Conservation (phyloP, 2,113 vertebrate species). For the Nannobrachium achirus region DNA sequence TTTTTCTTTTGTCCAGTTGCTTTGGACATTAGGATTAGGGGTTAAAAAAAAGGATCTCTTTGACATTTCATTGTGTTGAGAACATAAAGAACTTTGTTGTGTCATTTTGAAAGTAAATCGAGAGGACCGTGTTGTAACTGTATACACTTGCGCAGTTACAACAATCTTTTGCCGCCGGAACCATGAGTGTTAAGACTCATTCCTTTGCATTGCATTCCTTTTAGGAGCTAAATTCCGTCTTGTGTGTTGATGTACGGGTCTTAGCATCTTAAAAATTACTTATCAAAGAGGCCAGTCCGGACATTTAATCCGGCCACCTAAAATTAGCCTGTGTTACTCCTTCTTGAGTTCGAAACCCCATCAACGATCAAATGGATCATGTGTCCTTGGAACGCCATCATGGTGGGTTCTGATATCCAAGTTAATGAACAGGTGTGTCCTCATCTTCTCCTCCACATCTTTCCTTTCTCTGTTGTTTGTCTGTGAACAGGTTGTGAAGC, state of each 20-base stretch:
- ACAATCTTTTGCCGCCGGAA: too few relatives aligned
- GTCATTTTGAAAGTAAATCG: too few relatives aligned
- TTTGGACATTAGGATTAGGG: too few relatives aligned
- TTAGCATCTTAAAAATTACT: slow-evolving; percentile 56
- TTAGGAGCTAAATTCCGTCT: slow-evolving; percentile 28
- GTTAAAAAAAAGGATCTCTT: too few relatives aligned
- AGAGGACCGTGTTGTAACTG: too few relatives aligned
- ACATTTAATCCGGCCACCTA: slow-evolving; percentile 55
- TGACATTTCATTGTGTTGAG: too few relatives aligned
- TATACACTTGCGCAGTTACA: too few relatives aligned
- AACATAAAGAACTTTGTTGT: too few relatives aligned
- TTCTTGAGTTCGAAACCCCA: slow-evolving; percentile 30
- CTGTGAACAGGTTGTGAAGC: slow-evolving; percentile 49
- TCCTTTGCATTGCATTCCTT: too few relatives aligned
- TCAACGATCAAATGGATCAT: slow-evolving; percentile 26
- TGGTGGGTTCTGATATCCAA: slow-evolving; percentile 24
- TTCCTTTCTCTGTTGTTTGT: slow-evolving; percentile 4
- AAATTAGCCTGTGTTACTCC: slow-evolving; percentile 54
- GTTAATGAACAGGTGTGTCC: slow-evolving; percentile 9
- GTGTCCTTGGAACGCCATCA: slow-evolving; percentile 11
- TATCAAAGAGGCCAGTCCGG: slow-evolving; percentile 40
- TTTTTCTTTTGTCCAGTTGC: too few relatives aligned
- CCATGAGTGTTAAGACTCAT: too few relatives aligned
- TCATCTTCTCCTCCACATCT: slow-evolving; percentile 71
- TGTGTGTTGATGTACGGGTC: slow-evolving; percentile 27